A percentile compares a stretch with the other conserved stretches of the same genome.
These are phyloP conservation scores for Ceratosolen solmsi DNA, from an alignment of 1,140 invertebrate genomes.

Conservation along the genomic window DNA sequence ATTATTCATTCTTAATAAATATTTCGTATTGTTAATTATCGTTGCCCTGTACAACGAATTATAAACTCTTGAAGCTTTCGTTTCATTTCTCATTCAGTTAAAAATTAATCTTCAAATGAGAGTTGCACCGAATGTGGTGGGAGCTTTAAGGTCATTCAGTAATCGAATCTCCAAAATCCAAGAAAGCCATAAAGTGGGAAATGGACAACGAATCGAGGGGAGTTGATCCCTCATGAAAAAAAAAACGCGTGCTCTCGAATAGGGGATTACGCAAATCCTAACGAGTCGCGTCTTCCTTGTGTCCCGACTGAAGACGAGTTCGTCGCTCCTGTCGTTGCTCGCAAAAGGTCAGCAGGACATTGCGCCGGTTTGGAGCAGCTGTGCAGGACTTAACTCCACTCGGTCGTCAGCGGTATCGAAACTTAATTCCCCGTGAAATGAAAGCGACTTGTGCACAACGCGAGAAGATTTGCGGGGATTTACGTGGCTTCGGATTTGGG, in stretches of 20 bases:
- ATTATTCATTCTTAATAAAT: too few relatives aligned
- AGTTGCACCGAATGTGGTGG: too few relatives aligned
- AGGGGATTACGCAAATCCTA: constrained; percentile 72
- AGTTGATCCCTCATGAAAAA: constrained; percentile 51
- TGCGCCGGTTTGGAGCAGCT: constrained; percentile 7
- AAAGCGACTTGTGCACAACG: constrained; percentile 69
- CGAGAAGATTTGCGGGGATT: constrained; percentile 66
- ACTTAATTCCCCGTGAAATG: constrained; percentile 74
- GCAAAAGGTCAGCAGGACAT: constrained; percentile 36
- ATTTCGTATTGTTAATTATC: too few relatives aligned
- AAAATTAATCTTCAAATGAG: too few relatives aligned
- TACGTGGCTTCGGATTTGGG: constrained; percentile 63
- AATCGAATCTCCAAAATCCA: too few relatives aligned
- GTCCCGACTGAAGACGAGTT: neutral
- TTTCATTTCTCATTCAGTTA: too few relatives aligned
- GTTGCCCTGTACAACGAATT: too few relatives aligned
- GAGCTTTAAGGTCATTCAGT: too few relatives aligned
- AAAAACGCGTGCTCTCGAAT: constrained; percentile 54
- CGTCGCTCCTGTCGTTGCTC: constrained; percentile 1
- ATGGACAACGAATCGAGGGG: too few relatives aligned
- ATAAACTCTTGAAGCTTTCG: too few relatives aligned
- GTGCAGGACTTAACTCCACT: constrained; percentile 65
- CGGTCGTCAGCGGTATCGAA: constrained; percentile 33
- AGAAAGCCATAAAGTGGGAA: too few relatives aligned
- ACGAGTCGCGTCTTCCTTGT: constrained; percentile 54